Conservation (phyloP, 2,797 vertebrate genomes). For the Lophius americanus region DNA sequence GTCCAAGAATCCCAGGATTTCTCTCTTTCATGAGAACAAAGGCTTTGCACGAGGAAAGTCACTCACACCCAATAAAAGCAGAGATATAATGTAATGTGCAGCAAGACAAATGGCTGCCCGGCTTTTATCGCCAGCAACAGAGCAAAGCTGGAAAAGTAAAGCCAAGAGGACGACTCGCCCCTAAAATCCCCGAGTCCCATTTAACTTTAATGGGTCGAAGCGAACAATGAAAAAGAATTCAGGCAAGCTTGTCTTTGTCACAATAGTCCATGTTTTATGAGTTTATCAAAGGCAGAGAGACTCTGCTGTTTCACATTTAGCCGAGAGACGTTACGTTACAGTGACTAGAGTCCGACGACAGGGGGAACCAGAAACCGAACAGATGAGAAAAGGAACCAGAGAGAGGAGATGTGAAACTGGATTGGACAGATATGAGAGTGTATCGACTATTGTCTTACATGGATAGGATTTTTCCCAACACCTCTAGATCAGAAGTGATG, state of each 20-base stretch:
- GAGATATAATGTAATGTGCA: constrained; percentile 51
- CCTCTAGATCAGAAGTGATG: constrained; percentile 8
- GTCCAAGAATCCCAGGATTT: constrained; percentile 1
- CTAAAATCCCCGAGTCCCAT: constrained; percentile 28
- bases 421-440: background rate
- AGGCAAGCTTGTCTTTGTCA: constrained; percentile 32
- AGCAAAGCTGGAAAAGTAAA: constrained; percentile 28
- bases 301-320: constrained; percentile 39
- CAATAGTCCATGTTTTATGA: constrained; percentile 35
- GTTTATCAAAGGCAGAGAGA: constrained; percentile 30
- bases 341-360: constrained; percentile 37
- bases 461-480: constrained; percentile 6
- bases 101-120: constrained; percentile 48
- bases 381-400: background rate
- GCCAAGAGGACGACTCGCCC: constrained; percentile 12
- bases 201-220: constrained; percentile 40
- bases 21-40: constrained; percentile 42
- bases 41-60: constrained; percentile 35
- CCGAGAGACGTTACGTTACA: constrained; percentile 6
- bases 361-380: constrained; percentile 38
- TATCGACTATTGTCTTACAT: background rate
- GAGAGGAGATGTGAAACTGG: background rate
- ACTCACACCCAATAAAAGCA: constrained; percentile 69
- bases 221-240: constrained; percentile 28
- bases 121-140: constrained; percentile 34